Evolutionary conservation across 2,113 vertebrate genomes (phyloP).

Genomic region (Hucho hucho): DNA sequence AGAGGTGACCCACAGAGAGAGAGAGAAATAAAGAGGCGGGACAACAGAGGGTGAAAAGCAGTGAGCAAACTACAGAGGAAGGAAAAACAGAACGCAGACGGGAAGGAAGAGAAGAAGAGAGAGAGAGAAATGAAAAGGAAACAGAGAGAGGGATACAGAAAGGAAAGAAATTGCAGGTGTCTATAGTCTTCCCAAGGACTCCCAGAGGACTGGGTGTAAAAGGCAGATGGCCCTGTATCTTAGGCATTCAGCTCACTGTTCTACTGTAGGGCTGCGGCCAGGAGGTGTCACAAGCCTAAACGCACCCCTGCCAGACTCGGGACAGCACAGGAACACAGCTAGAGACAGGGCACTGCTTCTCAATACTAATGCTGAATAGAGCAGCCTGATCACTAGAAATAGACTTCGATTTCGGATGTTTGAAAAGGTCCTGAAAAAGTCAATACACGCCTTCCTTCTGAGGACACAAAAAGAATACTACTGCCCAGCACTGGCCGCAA

Average conservation of each 20-base stretch:
- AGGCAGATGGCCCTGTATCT: slow-evolving; percentile 41
- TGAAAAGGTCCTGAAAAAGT: no score
- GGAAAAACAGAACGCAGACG: not conserved
- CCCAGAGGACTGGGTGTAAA: slow-evolving; percentile 18
- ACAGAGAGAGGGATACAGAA: slow-evolving; percentile 8
- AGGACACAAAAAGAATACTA: no score
- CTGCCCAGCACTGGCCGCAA: no score
- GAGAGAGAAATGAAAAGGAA: not conserved
- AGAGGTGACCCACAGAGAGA: no score
- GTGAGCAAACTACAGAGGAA: not conserved
- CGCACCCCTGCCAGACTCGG: no score
- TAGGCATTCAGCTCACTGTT: slow-evolving; percentile 37
- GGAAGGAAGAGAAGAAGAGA: not conserved
- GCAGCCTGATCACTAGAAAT: not conserved
- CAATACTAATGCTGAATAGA: not conserved
- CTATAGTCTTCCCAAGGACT: slow-evolving; percentile 31
- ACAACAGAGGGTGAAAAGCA: not conserved
- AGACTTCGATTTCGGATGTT: no score
- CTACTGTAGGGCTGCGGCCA: not conserved
- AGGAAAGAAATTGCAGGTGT: slow-evolving; percentile 13
- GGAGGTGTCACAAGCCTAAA: not conserved
- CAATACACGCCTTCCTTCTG: no score
- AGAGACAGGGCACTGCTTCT: not conserved
- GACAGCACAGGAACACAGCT: not conserved
- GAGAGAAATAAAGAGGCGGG: no score